Base-by-base conservation (phyloP, 2,797 vertebrate species). In the Tiaroga cobitis region DNA sequence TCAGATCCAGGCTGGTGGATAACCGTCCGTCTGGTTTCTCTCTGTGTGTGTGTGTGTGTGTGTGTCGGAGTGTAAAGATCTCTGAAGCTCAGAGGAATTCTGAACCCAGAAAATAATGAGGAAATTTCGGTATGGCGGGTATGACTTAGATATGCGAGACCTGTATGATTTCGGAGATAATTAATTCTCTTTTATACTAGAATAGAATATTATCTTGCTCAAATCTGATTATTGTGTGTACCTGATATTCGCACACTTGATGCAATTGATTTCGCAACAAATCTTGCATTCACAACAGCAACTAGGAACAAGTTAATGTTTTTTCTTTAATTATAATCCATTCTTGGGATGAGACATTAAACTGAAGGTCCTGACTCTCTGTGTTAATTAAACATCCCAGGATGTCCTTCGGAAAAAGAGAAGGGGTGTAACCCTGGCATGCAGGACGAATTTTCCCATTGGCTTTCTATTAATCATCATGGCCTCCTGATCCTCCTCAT, bases 11-110 rank as follows among this genome's bases (percentile, higher is more conserved):
- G 81, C 73, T 4, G 56, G 59, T 74, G 81, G 82, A 67, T 63
- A 80, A 76, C 8, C 2, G 37, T 32, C 49, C 67, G 8, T 70
- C 83, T 70, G 75, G n/a, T 56, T 41, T 69, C 26, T 34, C 21
- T 43, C 0, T 43, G 13, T 46, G 13, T 46, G 43, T 46, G 43
- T 46, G 43, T 46, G 41, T 46, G 41, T 43, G 49, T 34, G 75
- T 56, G 61, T 75, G 72, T 65, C 11, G 32, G 59, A 39, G 68
- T 43, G 72, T 63, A 61, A 69, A 69, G 49, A 79, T 79, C 11
- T 61, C 74, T 61, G 51, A 70, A 34, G 65, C 83, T 84, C 83
- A 41, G n/a, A 81, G 80, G 80, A 56, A 80, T 77, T 68, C n/a
- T 84, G 61, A 78, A 32, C 46, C 49, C 18, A 13, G 10, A 78